These are phyloP conservation scores for Okamejei kenojei DNA, from an alignment of 2,797 vertebrate genomes.

Conservation along the genomic window DNA sequence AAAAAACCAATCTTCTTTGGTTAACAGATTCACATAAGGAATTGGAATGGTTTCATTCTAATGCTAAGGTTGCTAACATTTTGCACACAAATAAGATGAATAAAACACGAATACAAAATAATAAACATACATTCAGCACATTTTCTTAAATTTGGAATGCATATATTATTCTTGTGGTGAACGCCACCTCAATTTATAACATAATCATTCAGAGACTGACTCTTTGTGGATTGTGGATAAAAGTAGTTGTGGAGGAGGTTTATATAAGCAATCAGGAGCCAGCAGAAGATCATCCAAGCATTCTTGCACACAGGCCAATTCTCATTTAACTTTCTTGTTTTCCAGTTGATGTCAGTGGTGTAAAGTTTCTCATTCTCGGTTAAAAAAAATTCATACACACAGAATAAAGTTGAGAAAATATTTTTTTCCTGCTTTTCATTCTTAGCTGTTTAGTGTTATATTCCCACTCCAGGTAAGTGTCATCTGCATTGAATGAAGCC, in stretches of 20 bases:
- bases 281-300: background rate
- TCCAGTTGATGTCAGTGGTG: no score
- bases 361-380: background rate
- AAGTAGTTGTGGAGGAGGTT: background rate
- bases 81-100: background rate
- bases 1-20: background rate
- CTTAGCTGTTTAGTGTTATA: background rate
- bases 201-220: background rate
- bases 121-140: background rate
- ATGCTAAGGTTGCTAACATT: background rate
- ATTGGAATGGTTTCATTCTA: background rate
- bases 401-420: no score
- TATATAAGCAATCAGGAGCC: background rate
- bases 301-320: background rate
- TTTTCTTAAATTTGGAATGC: background rate
- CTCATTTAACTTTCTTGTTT: background rate
- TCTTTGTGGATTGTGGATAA: background rate
- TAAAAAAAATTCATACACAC: background rate
- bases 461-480: background rate
- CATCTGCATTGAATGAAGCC: background rate
- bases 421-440: background rate
- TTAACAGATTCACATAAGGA: background rate
- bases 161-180: background rate
- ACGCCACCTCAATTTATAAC: background rate
- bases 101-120: no score